A percentile compares a stretch with the other conserved stretches of the same genome.
phyloP scores from a whole-genome alignment of 2,888 invertebrate species.

The Tetheella fluctuosa region DNA sequence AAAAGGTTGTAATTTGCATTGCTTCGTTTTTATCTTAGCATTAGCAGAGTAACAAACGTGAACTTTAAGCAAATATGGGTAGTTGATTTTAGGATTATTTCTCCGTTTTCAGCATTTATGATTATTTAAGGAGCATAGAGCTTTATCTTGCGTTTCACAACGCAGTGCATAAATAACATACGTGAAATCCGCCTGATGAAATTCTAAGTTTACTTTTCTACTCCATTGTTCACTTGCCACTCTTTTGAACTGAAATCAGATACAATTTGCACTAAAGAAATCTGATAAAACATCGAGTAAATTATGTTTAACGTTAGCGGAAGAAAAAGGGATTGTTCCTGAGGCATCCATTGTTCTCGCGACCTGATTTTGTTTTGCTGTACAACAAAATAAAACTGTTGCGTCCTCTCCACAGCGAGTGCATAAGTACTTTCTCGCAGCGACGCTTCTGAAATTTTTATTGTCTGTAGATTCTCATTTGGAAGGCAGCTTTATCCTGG shows the following conservation, averaged over 20 bases:
- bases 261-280: slow-evolving; percentile 29
- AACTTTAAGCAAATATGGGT: slow-evolving; percentile 1
- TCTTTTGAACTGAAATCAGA: slow-evolving; percentile 20
- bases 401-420: slow-evolving; percentile 28
- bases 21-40: not conserved
- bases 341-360: slow-evolving; percentile 35
- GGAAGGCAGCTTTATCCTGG: slow-evolving; percentile 31
- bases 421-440: slow-evolving; percentile 29
- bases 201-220: not conserved
- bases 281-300: slow-evolving; percentile 34
- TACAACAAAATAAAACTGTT: slow-evolving; percentile 40
- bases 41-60: not conserved
- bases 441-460: slow-evolving; percentile 34
- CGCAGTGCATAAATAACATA: not conserved
- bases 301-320: slow-evolving; percentile 30
- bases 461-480: slow-evolving; percentile 39
- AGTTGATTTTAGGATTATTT: not conserved
- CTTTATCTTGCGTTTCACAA: not conserved
- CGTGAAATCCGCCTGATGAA: not conserved
- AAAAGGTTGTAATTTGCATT: not conserved
- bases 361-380: slow-evolving; percentile 32
- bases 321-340: slow-evolving; percentile 27
- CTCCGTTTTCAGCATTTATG: not conserved
- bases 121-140: not conserved
- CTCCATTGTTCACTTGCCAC: slow-evolving; percentile 8